Base-by-base conservation (phyloP, 1,140 invertebrate genomes). In the Drosophila navojoa region DNA sequence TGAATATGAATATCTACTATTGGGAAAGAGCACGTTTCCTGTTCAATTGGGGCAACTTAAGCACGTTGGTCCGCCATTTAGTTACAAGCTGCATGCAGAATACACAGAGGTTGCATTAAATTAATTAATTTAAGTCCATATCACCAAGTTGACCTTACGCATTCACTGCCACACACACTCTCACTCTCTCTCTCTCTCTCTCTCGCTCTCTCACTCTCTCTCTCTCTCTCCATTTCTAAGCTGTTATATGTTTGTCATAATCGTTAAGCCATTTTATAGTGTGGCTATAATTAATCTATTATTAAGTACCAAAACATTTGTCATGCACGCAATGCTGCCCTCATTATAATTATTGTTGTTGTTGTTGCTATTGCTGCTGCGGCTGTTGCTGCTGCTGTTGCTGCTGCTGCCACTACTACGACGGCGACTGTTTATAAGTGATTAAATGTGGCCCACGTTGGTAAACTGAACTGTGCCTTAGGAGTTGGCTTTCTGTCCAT, bases 291-390 rank as follows among this genome's bases (percentile, higher is more conserved):
- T 89, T 89, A 89, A 89, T 89, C 68, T 84, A 89, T 89, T 89
- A 89, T 89, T 89, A 89, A 89, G 84, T 89, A 89, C 73, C 77
- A 79, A 89, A 89, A 89, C 84, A 89, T 89, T 89, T 89, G 82
- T 87, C 82, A 77, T 87, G 82, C 82, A 76, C 61, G 72, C 69
- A 86, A 61, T 67, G 78, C 63, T 54, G 71, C 52, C 79, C 58
- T 55, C 55, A 75, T 64, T 71, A 61, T 68, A 45, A 57, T 62
- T 72, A 61, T 80, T 74, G 69, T 75, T 58, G 69, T 61, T 66
- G 52, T 13, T 62, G 58, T 4, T 61, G 42, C 15, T 54, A 32
- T 2, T 47, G 15, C 22, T 61, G 32, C 16, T 68, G 59, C 58
- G 59, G 40, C 32, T 58, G 69, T 61, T 68, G 52, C 22, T 57